Base-by-base conservation (phyloP, 2,797 vertebrate species). In the Iguana delicatissima region DNA sequence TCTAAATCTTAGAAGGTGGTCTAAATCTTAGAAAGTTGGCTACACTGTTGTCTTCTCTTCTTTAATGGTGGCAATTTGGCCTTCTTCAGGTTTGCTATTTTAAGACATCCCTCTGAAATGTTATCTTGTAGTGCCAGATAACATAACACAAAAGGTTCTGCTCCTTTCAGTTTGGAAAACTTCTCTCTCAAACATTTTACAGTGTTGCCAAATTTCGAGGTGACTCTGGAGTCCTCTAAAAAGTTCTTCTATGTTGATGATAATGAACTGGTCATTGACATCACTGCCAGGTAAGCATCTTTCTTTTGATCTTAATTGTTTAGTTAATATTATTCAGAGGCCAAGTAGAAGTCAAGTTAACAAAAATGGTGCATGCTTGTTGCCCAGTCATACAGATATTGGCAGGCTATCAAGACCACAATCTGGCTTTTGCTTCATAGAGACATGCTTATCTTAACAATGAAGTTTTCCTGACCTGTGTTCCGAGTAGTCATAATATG, bases 131-230 rank as follows among this genome's bases (percentile, higher is more conserved):
- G 76, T 42, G 26, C 42, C 42, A 79, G 22, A 29, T 24, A 79
- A 79, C 10, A 32, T 57, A 64, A 64, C 35, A 64, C 35, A 20
- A 83, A 4, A 22, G 59, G 6, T 46, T 38, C 13, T 74, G 55
- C 29, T 67, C 26, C 2, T 42, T 72, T 62, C 35, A 32, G 1
- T 8, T 55, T 83, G 29, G 20, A 13, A 4, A 14, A 29, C 42
- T 52, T 22, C 67, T 59, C 35, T 55, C n/a, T 57, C 6, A 2
- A 32, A 81, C 7, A 88, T 55, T 80, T 46, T 22, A 42, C 50
- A 95, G 90, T 94, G 50, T 42, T 94, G 62, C 93, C 93, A 18
- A 92, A 89, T 50, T 94, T 95, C 80, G 93, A 94, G 62, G 93
- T 93, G 50, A 67, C 50, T 2, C 52, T 95, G 76, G 86, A 93